These are phyloP conservation scores for Aurelia coerulea DNA, from an alignment of 30 jellyfish, hydroid and myxozoan genomes.

Conservation along the genomic window DNA sequence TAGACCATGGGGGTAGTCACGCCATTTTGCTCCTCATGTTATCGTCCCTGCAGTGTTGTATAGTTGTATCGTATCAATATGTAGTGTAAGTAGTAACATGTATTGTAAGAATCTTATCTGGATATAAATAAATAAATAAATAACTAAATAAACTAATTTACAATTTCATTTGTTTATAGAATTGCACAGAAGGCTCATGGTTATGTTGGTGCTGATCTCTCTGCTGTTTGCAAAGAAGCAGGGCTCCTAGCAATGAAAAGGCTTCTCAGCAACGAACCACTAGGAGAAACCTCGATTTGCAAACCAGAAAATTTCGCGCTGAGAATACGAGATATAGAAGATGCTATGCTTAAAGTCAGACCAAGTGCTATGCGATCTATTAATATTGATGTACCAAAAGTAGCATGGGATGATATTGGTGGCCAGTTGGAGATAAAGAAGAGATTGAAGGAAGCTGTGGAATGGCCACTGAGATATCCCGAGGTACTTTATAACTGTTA, in stretches of 20 bases:
- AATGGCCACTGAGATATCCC: slow-evolving; percentile 98
- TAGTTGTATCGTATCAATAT: too few relatives aligned
- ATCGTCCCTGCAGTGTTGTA: too few relatives aligned
- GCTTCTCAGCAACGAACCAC: background rate
- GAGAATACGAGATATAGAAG: slow-evolving; percentile 50
- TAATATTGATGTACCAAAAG: slow-evolving; percentile 90
- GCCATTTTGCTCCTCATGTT: too few relatives aligned
- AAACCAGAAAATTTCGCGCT: slow-evolving; percentile 16
- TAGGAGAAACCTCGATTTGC: background rate
- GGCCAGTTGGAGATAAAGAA: slow-evolving; percentile 88
- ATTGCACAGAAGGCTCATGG: slow-evolving; percentile 89
- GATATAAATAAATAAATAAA: too few relatives aligned
- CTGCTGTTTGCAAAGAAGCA: slow-evolving; percentile 82
- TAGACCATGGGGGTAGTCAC: too few relatives aligned
- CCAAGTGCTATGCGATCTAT: slow-evolving; percentile 96
- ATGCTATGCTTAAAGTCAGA: slow-evolving; percentile 77
- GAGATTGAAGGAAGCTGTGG: slow-evolving; percentile 82
- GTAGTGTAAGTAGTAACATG: too few relatives aligned
- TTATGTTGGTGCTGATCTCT: slow-evolving; percentile 93
- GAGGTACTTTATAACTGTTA: slow-evolving; percentile 36
- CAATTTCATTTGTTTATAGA: slow-evolving; percentile 19
- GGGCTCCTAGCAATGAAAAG: slow-evolving; percentile 47
- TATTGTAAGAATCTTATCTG: too few relatives aligned
- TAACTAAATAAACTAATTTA: background rate
- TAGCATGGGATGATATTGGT: slow-evolving; percentile 97